Evolutionary conservation across 2,888 invertebrate species (phyloP).

Genomic region (Epirrhoe alternata): DNA sequence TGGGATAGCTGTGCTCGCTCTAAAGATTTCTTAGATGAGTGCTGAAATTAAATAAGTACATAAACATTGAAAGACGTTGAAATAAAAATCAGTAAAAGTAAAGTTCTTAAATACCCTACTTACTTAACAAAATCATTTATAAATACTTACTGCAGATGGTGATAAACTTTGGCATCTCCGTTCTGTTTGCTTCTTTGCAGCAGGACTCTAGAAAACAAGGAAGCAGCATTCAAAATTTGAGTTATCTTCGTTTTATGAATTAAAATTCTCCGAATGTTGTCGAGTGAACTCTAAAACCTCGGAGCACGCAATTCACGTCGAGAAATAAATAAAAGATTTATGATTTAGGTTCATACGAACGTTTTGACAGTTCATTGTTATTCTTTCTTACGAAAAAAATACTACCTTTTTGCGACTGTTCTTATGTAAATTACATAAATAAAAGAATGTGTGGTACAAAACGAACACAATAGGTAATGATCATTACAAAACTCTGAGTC

Average conservation of each 20-base stretch:
- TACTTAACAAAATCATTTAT: too few species aligned
- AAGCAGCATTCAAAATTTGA: neutral
- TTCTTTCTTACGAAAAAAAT: neutral
- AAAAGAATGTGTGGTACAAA: neutral
- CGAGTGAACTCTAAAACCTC: neutral
- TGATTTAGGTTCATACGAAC: conserved; percentile 51
- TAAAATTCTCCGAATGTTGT: neutral
- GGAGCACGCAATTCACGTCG: conserved; percentile 41
- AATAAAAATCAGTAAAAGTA: conserved; percentile 3
- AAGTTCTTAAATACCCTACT: too few species aligned
- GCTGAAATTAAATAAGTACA: conserved; percentile 31
- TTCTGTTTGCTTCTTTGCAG: conserved; percentile 44
- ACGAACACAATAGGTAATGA: neutral
- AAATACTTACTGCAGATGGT: conserved; percentile 56
- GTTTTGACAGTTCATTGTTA: conserved; percentile 1
- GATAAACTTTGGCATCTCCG: conserved; percentile 69
- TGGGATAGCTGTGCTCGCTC: conserved; percentile 29
- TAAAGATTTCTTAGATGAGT: conserved; percentile 41
- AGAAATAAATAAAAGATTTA: conserved; percentile 46
- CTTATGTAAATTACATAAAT: too few species aligned
- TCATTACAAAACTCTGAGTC: too few species aligned
- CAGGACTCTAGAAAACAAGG: conserved; percentile 49
- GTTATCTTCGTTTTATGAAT: neutral
- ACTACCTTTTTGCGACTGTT: too few species aligned
- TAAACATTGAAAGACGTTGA: neutral